Evolutionary conservation across 2,888 invertebrate genomes (phyloP).

Genomic region (Odontothrips loti): DNA sequence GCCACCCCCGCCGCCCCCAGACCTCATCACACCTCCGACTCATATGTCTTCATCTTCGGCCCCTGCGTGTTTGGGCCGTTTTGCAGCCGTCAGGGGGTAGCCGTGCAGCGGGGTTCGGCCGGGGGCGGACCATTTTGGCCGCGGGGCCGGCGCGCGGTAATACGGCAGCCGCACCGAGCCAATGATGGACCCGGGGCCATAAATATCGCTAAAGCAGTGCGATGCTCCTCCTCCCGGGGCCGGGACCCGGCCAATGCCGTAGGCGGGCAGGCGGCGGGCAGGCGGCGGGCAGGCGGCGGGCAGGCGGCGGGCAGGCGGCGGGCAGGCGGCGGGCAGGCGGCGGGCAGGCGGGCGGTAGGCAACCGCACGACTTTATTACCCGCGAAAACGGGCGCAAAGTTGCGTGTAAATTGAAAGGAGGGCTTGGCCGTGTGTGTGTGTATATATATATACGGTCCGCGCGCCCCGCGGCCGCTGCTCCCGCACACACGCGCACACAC

Average conservation of each 20-base stretch:
- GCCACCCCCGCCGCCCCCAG: background rate
- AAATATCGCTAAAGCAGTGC: slow-evolving; percentile 8
- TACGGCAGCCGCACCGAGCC: background rate
- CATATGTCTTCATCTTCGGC: background rate
- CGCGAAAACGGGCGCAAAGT: slow-evolving; percentile 14
- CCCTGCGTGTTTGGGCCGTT: background rate
- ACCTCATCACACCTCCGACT: background rate
- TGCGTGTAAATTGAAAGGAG: slow-evolving; percentile 14
- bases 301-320: too few relatives aligned
- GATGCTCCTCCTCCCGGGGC: background rate
- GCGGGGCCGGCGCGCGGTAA: background rate
- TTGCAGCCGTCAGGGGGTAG: background rate
- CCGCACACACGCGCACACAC: background rate
- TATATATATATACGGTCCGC: too few relatives aligned
- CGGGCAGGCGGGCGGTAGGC: too few relatives aligned
- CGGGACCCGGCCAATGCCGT: too few relatives aligned
- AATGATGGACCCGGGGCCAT: slow-evolving; percentile 8
- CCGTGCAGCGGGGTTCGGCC: background rate
- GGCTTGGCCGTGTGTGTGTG: background rate
- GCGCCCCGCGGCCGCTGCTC: background rate
- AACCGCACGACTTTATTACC: slow-evolving; percentile 5
- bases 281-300: too few relatives aligned
- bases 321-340: too few relatives aligned
- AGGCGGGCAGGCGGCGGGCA: too few relatives aligned
- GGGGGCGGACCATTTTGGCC: background rate